phyloP scores from a whole-genome alignment of 2,113 vertebrate genomes.

The Chrysemys picta region DNA sequence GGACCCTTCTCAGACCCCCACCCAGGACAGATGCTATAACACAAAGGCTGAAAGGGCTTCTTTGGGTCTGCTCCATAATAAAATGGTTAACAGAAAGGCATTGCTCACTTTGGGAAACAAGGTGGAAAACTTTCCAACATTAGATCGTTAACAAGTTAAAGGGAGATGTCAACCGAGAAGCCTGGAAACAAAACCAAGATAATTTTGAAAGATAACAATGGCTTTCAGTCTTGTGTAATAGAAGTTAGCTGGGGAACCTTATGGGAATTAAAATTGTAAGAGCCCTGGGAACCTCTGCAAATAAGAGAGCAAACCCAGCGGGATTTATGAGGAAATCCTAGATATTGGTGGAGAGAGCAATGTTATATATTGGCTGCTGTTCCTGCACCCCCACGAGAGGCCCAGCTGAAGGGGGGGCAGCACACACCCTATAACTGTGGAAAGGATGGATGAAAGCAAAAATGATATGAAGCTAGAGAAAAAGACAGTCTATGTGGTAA shows the following conservation, averaged over 20 bases:
- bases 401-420: background rate
- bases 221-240: background rate
- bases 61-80: background rate
- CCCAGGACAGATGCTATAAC: background rate
- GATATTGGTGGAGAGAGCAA: background rate
- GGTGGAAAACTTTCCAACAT: accelerated
- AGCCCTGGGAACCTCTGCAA: background rate
- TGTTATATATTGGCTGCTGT: slow-evolving; percentile 10
- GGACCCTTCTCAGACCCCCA: background rate
- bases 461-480: slow-evolving; percentile 42
- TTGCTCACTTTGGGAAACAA: accelerated
- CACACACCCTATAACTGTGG: slow-evolving; percentile 7
- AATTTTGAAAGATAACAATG: background rate
- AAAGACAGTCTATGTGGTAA: slow-evolving; percentile 53
- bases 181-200: background rate
- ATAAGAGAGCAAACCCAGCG: background rate
- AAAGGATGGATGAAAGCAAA: slow-evolving; percentile 67
- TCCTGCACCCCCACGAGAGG: slow-evolving; percentile 12
- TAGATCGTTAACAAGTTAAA: accelerated
- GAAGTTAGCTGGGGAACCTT: background rate
- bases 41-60: background rate
- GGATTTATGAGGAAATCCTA: background rate
- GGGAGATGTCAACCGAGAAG: background rate
- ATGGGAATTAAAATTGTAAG: background rate
- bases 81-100: background rate